Conservation (phyloP, 2,113 vertebrate genomes). For the Promerops cafer region DNA sequence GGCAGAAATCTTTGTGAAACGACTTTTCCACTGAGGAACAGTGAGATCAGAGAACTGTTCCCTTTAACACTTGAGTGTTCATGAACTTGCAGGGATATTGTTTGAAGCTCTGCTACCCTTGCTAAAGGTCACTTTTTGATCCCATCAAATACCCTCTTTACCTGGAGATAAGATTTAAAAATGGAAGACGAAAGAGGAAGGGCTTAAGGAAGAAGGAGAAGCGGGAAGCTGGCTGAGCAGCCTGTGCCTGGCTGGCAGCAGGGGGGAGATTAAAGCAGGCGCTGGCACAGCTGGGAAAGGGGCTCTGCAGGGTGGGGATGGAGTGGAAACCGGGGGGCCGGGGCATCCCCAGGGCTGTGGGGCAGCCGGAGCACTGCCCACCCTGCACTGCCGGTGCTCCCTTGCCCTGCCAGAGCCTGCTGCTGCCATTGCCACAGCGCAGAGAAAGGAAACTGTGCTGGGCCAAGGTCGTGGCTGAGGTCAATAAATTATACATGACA, state of each 20-base stretch:
- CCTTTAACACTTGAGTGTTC: neutral
- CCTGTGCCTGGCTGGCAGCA: neutral
- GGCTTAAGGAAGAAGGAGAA: slow-evolving; percentile 26
- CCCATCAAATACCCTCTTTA: slow-evolving; percentile 20
- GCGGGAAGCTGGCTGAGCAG: neutral
- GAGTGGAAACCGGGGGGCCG: rapidly evolving
- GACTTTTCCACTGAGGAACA: neutral
- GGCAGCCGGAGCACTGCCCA: neutral
- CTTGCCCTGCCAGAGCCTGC: neutral
- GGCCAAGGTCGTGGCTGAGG: slow-evolving; percentile 15
- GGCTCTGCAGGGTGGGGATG: rapidly evolving
- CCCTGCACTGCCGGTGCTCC: rapidly evolving
- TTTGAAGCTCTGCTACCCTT: slow-evolving; percentile 44
- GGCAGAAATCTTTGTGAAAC: slow-evolving; percentile 10
- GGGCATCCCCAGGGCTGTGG: neutral
- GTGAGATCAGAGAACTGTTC: slow-evolving; percentile 31
- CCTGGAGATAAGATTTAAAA: slow-evolving; percentile 50
- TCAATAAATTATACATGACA: slow-evolving; percentile 58
- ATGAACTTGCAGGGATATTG: neutral
- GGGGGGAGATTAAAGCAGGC: neutral
- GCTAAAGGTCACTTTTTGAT: slow-evolving; percentile 52
- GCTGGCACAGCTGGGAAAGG: rapidly evolving
- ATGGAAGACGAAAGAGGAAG: slow-evolving; percentile 54
- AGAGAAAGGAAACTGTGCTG: rapidly evolving
- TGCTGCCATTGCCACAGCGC: rapidly evolving